phyloP scores from a whole-genome alignment of 2,888 invertebrate species.

The Enchytraeus crypticus region DNA sequence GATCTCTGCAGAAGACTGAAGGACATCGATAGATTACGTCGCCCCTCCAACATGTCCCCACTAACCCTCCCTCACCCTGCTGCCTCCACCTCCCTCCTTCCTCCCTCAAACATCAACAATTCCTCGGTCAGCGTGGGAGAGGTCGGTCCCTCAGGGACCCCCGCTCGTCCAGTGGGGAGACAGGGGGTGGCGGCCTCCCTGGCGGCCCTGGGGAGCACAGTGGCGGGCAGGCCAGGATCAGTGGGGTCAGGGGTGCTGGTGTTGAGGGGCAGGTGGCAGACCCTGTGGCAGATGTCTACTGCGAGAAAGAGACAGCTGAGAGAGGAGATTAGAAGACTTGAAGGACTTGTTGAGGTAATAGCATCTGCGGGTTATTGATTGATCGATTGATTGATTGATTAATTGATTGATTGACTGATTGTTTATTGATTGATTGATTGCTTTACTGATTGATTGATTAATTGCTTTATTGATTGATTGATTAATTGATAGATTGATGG shows the following conservation, averaged over 20 bases:
- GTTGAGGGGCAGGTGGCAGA: slow-evolving; percentile 35
- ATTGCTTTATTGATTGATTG: no score
- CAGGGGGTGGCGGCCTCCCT: neutral
- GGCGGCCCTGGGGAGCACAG: neutral
- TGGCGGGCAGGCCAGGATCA: neutral
- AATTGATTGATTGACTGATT: no score
- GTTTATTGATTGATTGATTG: no score
- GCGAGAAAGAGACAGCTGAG: slow-evolving; percentile 46
- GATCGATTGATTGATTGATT: no score
- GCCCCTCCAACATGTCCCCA: neutral
- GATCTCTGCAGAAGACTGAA: slow-evolving; percentile 41
- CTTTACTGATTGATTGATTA: no score
- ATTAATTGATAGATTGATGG: no score
- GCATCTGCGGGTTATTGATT: no score
- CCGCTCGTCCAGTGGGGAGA: neutral
- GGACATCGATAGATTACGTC: slow-evolving; percentile 34
- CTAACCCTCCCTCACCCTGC: neutral
- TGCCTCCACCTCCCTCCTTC: neutral
- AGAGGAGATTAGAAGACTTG: no score
- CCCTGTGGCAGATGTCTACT: slow-evolving; percentile 45
- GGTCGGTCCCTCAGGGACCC: neutral
- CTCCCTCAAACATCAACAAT: no score
- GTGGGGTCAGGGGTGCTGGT: neutral
- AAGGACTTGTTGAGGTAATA: no score
- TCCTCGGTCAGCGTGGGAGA: no score